Evolutionary conservation across 2,113 vertebrate genomes (phyloP).

Genomic region (Equus quagga): DNA sequence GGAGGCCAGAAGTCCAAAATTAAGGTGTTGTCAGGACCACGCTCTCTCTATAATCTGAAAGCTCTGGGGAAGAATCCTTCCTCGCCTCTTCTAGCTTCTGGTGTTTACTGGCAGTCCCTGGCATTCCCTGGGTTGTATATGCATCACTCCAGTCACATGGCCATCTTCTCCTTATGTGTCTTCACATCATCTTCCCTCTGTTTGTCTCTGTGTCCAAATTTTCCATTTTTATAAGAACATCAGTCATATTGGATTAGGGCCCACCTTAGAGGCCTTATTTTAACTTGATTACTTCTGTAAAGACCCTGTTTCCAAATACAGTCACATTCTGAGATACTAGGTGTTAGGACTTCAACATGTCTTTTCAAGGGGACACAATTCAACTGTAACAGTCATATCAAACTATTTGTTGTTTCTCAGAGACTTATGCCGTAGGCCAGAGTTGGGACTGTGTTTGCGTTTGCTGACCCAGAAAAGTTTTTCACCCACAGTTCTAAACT

Average conservation of each 20-base stretch:
- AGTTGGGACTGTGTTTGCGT: background rate
- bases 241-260: background rate
- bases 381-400: background rate
- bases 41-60: background rate
- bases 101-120: background rate
- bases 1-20: background rate
- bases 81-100: background rate
- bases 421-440: background rate
- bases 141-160: background rate
- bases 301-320: background rate
- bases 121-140: background rate
- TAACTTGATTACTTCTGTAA: background rate
- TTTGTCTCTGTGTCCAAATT: background rate
- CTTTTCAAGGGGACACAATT: background rate
- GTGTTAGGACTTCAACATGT: background rate
- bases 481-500: background rate
- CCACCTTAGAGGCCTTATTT: background rate
- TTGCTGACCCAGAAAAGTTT: background rate
- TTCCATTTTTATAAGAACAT: background rate
- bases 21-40: background rate
- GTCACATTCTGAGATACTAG: background rate
- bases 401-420: background rate
- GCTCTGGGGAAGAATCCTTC: background rate
- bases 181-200: background rate
- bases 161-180: background rate